phyloP scores from a whole-genome alignment of 30 jellyfish, hydroid and myxozoan genomes.

The Chrysaora quinquecirrha region DNA sequence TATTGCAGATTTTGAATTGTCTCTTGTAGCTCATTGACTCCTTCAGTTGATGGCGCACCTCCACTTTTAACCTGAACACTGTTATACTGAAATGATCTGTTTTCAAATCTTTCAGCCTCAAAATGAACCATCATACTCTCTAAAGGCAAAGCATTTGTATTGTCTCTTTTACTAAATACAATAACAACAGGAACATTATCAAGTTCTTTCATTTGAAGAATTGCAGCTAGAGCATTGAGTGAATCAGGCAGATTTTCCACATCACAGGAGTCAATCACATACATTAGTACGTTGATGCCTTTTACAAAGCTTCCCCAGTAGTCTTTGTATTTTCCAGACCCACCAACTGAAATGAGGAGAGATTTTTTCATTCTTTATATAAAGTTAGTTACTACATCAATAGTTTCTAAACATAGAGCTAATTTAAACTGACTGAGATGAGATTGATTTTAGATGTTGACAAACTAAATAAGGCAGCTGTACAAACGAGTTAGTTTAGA shows the following conservation, averaged over 20 bases:
- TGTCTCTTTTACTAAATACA: conserved; percentile 49
- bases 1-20: background rate
- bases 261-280: conserved; percentile 64
- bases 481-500: background rate
- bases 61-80: conserved; percentile 63
- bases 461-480: background rate
- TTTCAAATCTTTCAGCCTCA: conserved; percentile 9
- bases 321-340: conserved; percentile 43
- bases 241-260: conserved; percentile 4
- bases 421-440: background rate
- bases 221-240: conserved; percentile 16
- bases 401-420: background rate
- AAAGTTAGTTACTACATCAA: background rate
- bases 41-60: conserved; percentile 59
- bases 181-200: conserved; percentile 46
- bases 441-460: too few relatives aligned
- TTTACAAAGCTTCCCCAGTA: conserved; percentile 57
- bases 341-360: conserved; percentile 73
- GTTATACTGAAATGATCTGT: background rate
- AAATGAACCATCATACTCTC: conserved; percentile 6
- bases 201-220: conserved; percentile 7
- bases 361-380: too few relatives aligned
- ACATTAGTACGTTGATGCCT: conserved; percentile 36
- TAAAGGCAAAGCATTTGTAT: conserved; percentile 4
- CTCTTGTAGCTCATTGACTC: conserved; percentile 42